These are phyloP conservation scores for Eurystomus gularis DNA, from an alignment of 2,113 vertebrate species.

Conservation along the genomic window DNA sequence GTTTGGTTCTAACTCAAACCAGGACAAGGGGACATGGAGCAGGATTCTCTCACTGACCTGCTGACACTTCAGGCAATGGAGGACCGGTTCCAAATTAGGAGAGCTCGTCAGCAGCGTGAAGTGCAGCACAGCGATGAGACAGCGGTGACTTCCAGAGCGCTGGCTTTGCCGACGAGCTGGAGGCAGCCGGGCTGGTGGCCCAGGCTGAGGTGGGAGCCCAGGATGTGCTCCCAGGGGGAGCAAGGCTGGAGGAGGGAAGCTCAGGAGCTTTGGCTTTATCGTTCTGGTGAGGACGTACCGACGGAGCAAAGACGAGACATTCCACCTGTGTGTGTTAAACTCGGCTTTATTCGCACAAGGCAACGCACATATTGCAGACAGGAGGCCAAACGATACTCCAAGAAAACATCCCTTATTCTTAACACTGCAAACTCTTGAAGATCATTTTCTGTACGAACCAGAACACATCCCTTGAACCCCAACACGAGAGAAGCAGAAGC, in stretches of 20 bases:
- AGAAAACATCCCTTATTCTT: background rate
- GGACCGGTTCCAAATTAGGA: background rate
- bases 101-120: background rate
- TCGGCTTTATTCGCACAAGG: constrained; percentile 4
- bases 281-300: too few relatives aligned
- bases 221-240: background rate
- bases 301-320: background rate
- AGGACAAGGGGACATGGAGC: too few relatives aligned
- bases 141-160: too few relatives aligned
- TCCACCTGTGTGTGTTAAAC: background rate
- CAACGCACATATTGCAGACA: background rate
- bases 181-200: background rate
- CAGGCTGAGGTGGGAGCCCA: background rate
- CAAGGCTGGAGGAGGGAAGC: too few relatives aligned
- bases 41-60: rapidly evolving
- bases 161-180: background rate
- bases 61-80: rapidly evolving
- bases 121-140: too few relatives aligned
- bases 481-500: background rate
- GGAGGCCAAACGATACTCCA: background rate
- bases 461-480: background rate
- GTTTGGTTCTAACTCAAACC: too few relatives aligned
- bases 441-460: background rate
- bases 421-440: background rate
- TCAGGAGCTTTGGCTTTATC: too few relatives aligned